These are phyloP conservation scores for Pseudomugil tenellus DNA, from an alignment of 2,797 vertebrate species.

Conservation along the genomic window DNA sequence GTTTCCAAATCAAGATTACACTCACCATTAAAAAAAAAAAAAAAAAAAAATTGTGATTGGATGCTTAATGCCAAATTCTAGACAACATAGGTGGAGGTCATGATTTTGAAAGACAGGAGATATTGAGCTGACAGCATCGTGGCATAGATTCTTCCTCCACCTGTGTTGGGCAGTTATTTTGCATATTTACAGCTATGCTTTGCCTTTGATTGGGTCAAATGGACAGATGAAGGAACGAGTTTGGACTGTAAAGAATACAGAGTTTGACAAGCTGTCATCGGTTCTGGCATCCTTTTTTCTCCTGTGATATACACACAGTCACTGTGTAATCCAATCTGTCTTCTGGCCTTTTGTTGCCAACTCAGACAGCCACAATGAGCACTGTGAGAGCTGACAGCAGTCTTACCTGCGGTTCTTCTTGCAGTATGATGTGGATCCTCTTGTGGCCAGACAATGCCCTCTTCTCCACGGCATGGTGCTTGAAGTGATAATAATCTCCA, in stretches of 20 bases:
- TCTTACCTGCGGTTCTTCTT: slow-evolving; percentile 87
- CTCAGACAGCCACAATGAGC: slow-evolving; percentile 27
- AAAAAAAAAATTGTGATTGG: too few relatives aligned
- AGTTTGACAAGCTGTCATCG: slow-evolving; percentile 63
- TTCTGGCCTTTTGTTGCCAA: slow-evolving; percentile 60
- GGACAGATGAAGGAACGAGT: slow-evolving; percentile 54
- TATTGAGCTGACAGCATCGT: slow-evolving; percentile 11
- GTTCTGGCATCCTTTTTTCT: slow-evolving; percentile 47
- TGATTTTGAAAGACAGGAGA: slow-evolving; percentile 11
- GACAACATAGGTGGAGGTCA: slow-evolving; percentile 31
- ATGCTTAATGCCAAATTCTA: slow-evolving; percentile 12
- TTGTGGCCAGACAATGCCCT: slow-evolving; percentile 88
- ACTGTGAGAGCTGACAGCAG: slow-evolving; percentile 50
- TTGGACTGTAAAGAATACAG: slow-evolving; percentile 36
- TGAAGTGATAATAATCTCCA: slow-evolving; percentile 92
- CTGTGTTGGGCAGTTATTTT: slow-evolving; percentile 29
- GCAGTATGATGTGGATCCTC: slow-evolving; percentile 84
- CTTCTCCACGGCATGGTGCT: slow-evolving; percentile 88
- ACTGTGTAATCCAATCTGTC: slow-evolving; percentile 61
- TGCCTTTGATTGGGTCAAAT: slow-evolving; percentile 27
- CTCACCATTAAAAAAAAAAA: too few relatives aligned
- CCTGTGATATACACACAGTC: slow-evolving; percentile 33
- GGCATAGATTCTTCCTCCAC: slow-evolving; percentile 41
- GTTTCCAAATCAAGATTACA: slow-evolving; percentile 2
- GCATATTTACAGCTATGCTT: slow-evolving; percentile 51